Evolutionary conservation across 1,140 invertebrate genomes (phyloP).

Genomic region (Vollenhovia emeryi): DNA sequence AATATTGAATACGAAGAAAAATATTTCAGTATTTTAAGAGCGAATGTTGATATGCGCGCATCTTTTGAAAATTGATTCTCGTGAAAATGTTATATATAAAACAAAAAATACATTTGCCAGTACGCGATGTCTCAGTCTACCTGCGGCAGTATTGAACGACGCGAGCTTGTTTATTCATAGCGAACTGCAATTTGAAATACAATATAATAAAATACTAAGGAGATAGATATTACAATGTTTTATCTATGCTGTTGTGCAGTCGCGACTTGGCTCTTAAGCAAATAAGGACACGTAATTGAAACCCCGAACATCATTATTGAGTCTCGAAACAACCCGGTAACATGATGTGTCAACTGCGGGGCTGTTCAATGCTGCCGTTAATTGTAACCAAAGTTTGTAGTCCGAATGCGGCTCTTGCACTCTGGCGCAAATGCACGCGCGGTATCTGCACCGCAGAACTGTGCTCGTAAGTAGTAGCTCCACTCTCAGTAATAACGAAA

Average conservation of each 20-base stretch:
- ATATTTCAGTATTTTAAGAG: background rate
- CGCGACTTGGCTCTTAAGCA: constrained; percentile 18
- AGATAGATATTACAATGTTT: background rate
- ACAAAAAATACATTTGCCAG: background rate
- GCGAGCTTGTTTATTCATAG: background rate
- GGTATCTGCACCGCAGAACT: background rate
- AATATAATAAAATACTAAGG: constrained; percentile 35
- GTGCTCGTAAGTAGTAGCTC: background rate
- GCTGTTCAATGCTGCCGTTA: constrained; percentile 47
- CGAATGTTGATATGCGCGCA: background rate
- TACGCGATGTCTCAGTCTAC: background rate
- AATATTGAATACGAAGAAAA: background rate
- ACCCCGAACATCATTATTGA: constrained; percentile 52
- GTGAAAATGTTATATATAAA: background rate
- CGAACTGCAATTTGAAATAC: background rate
- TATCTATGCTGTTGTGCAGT: background rate
- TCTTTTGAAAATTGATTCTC: background rate
- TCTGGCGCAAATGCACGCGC: background rate
- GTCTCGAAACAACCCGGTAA: constrained; percentile 45
- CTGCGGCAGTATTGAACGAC: background rate
- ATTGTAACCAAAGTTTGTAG: constrained; percentile 58
- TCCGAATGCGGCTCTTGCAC: constrained; percentile 24
- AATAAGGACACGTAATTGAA: constrained; percentile 60
- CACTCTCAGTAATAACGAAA: background rate
- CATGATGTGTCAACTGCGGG: constrained; percentile 39